A percentile compares a stretch with the other conserved stretches of the same genome.
Conservation (phyloP, 2,113 vertebrate species). For the Hystrix cristata region DNA sequence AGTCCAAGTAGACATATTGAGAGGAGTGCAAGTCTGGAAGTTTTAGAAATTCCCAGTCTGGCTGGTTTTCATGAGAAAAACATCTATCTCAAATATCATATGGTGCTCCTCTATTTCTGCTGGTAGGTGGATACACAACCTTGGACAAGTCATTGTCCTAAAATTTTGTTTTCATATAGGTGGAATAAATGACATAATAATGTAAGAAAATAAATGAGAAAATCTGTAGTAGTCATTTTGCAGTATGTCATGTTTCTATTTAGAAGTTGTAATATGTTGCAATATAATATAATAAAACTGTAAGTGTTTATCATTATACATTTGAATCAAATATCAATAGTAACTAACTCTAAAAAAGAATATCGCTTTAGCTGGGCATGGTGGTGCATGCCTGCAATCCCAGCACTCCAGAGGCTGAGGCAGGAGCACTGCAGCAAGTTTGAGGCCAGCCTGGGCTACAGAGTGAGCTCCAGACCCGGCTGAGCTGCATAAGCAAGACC, state of each 20-base stretch:
- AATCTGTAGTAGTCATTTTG: neutral
- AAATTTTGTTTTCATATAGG: neutral
- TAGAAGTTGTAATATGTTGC: neutral
- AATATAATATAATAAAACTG: slow-evolving; percentile 10
- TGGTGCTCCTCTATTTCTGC: neutral
- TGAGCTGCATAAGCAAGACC: neutral
- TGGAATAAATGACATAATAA: neutral
- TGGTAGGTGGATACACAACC: neutral
- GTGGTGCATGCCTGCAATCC: neutral
- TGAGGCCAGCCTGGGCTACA: neutral
- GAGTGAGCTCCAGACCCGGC: neutral
- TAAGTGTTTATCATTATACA: neutral
- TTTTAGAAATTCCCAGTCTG: neutral
- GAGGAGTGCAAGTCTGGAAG: neutral
- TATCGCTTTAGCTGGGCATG: neutral
- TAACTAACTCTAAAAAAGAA: neutral
- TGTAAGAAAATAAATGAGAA: neutral
- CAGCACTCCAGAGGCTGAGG: neutral
- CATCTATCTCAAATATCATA: neutral
- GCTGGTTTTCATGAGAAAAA: neutral
- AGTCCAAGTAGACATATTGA: neutral
- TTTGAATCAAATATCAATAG: neutral
- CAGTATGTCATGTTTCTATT: neutral
- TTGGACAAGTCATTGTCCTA: neutral
- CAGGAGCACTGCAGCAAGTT: neutral